Evolutionary conservation across 1,140 invertebrate genomes (phyloP).

Genomic region (Plectrocnemia conspersa): DNA sequence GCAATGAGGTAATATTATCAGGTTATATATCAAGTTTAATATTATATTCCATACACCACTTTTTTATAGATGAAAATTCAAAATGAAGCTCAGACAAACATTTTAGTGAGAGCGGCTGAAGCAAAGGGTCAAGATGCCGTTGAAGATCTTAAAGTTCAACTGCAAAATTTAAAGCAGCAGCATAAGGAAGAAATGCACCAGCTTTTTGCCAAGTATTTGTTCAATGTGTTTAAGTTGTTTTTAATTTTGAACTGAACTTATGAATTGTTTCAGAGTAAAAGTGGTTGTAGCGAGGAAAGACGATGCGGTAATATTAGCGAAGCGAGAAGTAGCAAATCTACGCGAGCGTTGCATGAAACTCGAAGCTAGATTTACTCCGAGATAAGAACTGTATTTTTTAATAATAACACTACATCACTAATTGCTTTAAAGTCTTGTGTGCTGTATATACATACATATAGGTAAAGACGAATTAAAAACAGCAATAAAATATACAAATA

Average conservation of each 20-base stretch:
- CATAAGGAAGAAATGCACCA: constrained; percentile 36
- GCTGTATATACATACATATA: no score
- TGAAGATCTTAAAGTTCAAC: constrained; percentile 19
- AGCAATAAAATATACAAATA: no score
- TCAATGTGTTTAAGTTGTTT: background rate
- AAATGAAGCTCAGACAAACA: constrained; percentile 21
- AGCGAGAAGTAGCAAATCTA: constrained; percentile 61
- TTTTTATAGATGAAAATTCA: constrained; percentile 41
- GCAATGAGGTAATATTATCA: constrained; percentile 43
- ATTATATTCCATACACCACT: no score
- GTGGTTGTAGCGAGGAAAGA: constrained; percentile 73
- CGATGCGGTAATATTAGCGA: constrained; percentile 63
- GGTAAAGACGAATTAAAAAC: no score
- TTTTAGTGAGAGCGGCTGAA: constrained; percentile 23
- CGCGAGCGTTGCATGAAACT: constrained; percentile 67
- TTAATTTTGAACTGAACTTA: background rate
- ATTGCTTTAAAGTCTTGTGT: no score
- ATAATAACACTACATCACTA: no score
- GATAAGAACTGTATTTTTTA: no score
- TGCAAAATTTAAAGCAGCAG: constrained; percentile 24
- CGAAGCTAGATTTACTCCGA: constrained; percentile 45
- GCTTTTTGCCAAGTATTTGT: constrained; percentile 30
- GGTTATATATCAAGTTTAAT: background rate
- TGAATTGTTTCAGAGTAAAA: constrained; percentile 59
- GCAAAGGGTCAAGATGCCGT: constrained; percentile 18